Conservation (phyloP, 2,888 invertebrate species). For the Mythimna loreyi region DNA sequence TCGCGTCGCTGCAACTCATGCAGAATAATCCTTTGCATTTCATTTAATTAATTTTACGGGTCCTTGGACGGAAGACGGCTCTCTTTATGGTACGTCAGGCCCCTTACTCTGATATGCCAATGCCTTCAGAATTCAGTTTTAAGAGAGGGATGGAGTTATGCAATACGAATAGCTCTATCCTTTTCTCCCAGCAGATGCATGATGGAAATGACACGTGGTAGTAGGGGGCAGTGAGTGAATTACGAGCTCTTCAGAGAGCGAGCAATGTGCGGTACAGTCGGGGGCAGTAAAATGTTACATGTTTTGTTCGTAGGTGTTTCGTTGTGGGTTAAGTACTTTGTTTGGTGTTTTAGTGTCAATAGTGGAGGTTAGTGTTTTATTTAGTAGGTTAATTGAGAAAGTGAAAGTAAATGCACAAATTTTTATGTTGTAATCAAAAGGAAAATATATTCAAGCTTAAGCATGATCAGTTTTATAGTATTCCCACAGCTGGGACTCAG, state of each 20-base stretch:
- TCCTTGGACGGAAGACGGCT: slow-evolving; percentile 69
- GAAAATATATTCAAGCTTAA: no score
- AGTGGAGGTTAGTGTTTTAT: neutral
- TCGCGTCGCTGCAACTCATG: slow-evolving; percentile 69
- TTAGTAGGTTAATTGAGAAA: neutral
- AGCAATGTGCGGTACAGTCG: slow-evolving; percentile 51
- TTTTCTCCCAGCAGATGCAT: no score
- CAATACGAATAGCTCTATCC: no score
- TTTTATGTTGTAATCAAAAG: neutral
- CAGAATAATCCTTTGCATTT: slow-evolving; percentile 76
- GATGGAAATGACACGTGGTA: no score
- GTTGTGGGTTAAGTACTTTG: slow-evolving; percentile 16
- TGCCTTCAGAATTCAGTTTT: no score
- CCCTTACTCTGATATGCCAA: no score
- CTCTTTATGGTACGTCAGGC: slow-evolving; percentile 60
- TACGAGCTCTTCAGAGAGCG: slow-evolving; percentile 52
- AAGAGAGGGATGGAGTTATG: no score
- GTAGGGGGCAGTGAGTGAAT: slow-evolving; percentile 59
- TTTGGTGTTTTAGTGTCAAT: slow-evolving; percentile 13
- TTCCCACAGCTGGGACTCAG: no score
- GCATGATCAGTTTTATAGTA: no score
- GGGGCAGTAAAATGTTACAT: slow-evolving; percentile 24
- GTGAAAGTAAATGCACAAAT: neutral
- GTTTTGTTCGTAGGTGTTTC: neutral
- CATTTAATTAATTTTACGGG: slow-evolving; percentile 80